Percentiles rank a stretch among this genome's conserved stretches.
Evolutionary conservation across 2,888 invertebrate genomes (phyloP).

Genomic region (Agrilus biguttatus): DNA sequence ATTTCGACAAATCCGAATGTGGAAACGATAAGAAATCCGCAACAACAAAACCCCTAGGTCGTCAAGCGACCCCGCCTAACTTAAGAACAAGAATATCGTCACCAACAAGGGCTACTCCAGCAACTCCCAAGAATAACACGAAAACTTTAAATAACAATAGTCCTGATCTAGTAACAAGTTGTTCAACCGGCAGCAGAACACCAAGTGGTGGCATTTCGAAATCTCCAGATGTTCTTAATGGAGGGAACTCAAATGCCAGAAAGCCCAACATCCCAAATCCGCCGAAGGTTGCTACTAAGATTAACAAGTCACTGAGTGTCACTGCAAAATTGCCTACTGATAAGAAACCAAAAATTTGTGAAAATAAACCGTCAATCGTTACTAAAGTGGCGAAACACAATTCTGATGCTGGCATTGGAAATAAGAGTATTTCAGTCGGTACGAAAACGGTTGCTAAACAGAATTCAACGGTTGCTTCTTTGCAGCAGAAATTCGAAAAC

Average conservation of each 20-base stretch:
- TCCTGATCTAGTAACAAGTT: conserved; percentile 60
- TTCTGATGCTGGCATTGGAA: conserved; percentile 9
- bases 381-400: conserved; percentile 10
- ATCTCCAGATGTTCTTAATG: conserved; percentile 45
- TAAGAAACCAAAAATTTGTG: conserved; percentile 11
- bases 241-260: conserved; percentile 16
- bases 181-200: conserved; percentile 34
- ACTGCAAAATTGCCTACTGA: conserved; percentile 26
- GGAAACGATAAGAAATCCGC: conserved; percentile 6
- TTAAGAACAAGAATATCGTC: conserved; percentile 30
- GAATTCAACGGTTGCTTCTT: conserved; percentile 58
- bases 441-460: conserved; percentile 36
- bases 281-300: conserved; percentile 34
- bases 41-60: conserved; percentile 10
- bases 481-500: conserved; percentile 68
- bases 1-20: conserved; percentile 9
- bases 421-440: conserved; percentile 24
- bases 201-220: conserved; percentile 24
- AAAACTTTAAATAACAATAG: conserved; percentile 38
- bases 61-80: conserved; percentile 33
- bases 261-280: conserved; percentile 24
- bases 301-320: conserved; percentile 24
- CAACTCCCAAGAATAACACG: conserved; percentile 13
- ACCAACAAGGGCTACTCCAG: conserved; percentile 16
- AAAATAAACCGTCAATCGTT: conserved; percentile 10